Evolutionary conservation across 2,797 vertebrate species (phyloP), one percentile per base, ranked within the genome.

Genomic region (Pseudopleuronectes americanus): DNA sequence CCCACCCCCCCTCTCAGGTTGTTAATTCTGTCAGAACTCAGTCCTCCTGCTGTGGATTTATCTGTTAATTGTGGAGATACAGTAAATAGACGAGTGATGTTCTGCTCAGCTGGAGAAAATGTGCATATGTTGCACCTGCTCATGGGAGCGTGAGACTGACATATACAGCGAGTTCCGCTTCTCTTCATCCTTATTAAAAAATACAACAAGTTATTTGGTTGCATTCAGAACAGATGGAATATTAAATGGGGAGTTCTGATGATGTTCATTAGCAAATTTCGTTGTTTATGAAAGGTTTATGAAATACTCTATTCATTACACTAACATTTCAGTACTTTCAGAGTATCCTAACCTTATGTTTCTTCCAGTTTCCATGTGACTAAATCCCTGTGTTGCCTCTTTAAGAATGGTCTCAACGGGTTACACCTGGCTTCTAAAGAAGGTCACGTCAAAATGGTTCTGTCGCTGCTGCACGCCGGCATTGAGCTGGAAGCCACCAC

Each of bases 361-460:
- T 23, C 2, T 7, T 51, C 21, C 19, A 16, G 10, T 3, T 31
- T 28, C 17, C 26, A 60, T 17, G n/a, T 70, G 64, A 64, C 24
- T 33, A 22, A 45, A 16, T 22, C 10, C 56, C 26, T 80, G 22
- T 74, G 3, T 74, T 48, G 17, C 55, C 64, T 77, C 66, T 63
- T 81, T 17, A 87, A 99, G 97, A 99, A 99, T 66, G 98, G 98
- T 77, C 93, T 99, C 67, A 99, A 99, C 0, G 97, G 96, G 86
- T 92, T 99, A 84, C 98, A 99, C 71, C 88, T 99, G 87, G 97
- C 98, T 68, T 98, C 97, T 57, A 99, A 99, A 89, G 98, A 99
- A 90, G 98, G 98, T 51, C 98, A 99, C 0, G 96, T 99, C 81
- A 99, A 99, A 88, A 97, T 99, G 97, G 97, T 99, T 68, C 92